Percentiles rank a stretch among this genome's conserved stretches.
These are phyloP conservation scores for Hydrophis major DNA, from an alignment of 2,797 vertebrate genomes.

Conservation along the genomic window DNA sequence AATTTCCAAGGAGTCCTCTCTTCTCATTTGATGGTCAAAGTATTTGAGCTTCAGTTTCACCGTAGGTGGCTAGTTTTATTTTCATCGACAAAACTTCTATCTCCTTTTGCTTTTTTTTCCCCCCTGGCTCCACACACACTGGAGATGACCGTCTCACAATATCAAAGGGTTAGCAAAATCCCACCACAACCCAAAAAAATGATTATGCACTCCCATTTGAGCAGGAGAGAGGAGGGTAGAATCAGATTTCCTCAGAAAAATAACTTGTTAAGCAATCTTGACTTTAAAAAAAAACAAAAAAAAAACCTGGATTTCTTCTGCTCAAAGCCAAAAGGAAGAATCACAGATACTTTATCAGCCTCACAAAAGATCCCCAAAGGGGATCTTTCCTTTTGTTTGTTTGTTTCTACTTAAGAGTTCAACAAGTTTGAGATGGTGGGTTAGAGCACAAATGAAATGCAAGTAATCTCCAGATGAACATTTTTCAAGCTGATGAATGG, in stretches of 20 bases:
- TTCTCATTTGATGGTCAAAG: too few species aligned
- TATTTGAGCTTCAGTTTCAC: not conserved
- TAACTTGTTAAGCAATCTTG: not conserved
- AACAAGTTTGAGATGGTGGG: slow-evolving; percentile 11
- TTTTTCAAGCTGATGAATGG: slow-evolving; percentile 28
- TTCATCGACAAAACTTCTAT: not conserved
- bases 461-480: slow-evolving; percentile 15
- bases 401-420: not conserved
- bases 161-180: not conserved
- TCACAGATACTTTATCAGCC: slow-evolving; percentile 2
- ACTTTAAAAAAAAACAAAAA: not conserved
- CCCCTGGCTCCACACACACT: not conserved
- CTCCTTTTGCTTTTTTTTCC: not conserved
- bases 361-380: not conserved
- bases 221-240: accelerated
- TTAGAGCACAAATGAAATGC: slow-evolving; percentile 8
- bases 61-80: not conserved
- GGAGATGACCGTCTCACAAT: not conserved
- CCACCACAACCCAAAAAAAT: not conserved
- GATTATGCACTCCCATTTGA: not conserved
- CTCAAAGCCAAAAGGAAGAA: not conserved
- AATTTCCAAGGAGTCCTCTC: too few species aligned
- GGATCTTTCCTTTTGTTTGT: not conserved
- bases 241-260: not conserved
- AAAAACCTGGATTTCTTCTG: not conserved